phyloP scores from a whole-genome alignment of 2,113 vertebrate species.

The Phycodurus eques region DNA sequence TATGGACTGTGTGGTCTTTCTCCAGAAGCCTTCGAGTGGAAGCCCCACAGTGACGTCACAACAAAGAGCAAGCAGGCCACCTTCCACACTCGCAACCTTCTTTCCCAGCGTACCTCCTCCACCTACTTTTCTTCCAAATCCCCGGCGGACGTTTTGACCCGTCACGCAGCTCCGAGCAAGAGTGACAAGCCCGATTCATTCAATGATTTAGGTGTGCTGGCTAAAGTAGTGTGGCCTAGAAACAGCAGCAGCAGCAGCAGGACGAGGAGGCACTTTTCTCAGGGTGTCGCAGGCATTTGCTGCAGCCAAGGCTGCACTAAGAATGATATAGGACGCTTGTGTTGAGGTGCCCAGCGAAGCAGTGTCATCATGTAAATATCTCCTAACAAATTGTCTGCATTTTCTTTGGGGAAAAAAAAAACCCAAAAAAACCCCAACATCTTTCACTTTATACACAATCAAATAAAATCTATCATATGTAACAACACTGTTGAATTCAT shows the following conservation, averaged over 20 bases:
- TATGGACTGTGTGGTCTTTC: not conserved
- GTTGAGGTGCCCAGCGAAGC: slow-evolving; percentile 61
- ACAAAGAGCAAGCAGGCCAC: slow-evolving; percentile 42
- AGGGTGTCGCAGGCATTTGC: slow-evolving; percentile 83
- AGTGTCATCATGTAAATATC: not conserved
- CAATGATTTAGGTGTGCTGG: slow-evolving; percentile 21
- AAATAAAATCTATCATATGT: not conserved
- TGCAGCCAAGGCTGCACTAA: slow-evolving; percentile 87
- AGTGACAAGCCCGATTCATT: slow-evolving; percentile 38
- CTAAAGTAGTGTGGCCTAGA: not conserved
- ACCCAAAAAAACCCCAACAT: no score
- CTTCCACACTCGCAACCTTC: slow-evolving; percentile 10
- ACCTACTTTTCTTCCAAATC: slow-evolving; percentile 11
- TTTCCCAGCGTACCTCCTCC: slow-evolving; percentile 3
- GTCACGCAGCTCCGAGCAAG: slow-evolving; percentile 31
- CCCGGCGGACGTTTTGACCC: slow-evolving; percentile 63
- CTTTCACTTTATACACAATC: not conserved
- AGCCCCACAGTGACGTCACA: slow-evolving; percentile 35
- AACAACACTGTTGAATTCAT: not conserved
- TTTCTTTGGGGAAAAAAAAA: not conserved
- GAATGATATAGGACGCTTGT: slow-evolving; percentile 83
- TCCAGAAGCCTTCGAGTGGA: slow-evolving; percentile 65
- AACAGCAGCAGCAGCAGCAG: not conserved
- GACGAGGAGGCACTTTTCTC: slow-evolving; percentile 77
- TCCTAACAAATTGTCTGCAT: not conserved